Percentiles rank a stretch among this genome's conserved stretches.
Conservation (phyloP, 2,797 vertebrate genomes). For the Pseudochromis fuscus region DNA sequence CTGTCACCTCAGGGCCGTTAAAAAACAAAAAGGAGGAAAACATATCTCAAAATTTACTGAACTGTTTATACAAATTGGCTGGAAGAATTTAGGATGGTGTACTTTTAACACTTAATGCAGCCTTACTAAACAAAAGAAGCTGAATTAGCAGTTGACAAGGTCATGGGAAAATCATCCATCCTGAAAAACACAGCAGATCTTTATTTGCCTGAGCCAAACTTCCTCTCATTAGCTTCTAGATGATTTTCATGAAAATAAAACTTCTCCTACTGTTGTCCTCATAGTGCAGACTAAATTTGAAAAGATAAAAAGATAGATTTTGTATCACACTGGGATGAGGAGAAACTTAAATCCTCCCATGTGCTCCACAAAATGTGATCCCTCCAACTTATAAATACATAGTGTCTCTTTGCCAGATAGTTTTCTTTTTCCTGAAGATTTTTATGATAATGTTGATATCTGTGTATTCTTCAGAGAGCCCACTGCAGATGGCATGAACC, state of each 20-base stretch:
- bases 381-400: not conserved
- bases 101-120: not conserved
- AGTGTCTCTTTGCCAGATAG: not conserved
- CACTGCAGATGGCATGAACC: constrained; percentile 48
- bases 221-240: too few relatives aligned
- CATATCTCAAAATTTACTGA: not conserved
- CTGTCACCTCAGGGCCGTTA: not conserved
- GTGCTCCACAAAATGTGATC: not conserved
- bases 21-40: too few relatives aligned
- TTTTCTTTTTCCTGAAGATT: not conserved
- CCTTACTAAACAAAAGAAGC: not conserved
- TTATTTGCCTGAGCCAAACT: too few relatives aligned
- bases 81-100: not conserved
- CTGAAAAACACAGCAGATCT: too few relatives aligned
- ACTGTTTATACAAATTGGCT: not conserved
- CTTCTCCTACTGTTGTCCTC: not conserved
- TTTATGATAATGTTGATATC: constrained; percentile 15
- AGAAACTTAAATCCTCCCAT: too few relatives aligned
- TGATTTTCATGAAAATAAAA: constrained; percentile 9
- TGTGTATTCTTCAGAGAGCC: constrained; percentile 70
- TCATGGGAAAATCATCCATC: not conserved
- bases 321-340: too few relatives aligned
- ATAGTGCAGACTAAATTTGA: too few relatives aligned
- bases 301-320: too few relatives aligned
- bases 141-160: not conserved